Evolutionary conservation across 2,113 vertebrate species (phyloP).

Genomic region (Chamaea fasciata): DNA sequence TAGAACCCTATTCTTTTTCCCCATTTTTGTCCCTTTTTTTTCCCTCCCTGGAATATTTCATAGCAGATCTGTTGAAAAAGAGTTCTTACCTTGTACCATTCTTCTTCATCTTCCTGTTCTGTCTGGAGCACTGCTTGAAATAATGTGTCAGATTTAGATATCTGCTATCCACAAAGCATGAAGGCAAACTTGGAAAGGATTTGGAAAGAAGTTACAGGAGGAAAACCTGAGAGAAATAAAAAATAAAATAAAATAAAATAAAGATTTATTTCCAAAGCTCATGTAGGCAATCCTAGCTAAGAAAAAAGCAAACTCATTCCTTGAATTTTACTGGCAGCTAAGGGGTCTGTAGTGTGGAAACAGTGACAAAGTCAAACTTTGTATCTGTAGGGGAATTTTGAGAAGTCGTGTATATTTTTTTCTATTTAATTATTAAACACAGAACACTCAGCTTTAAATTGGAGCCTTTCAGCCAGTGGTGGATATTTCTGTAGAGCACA

Average conservation of each 20-base stretch:
- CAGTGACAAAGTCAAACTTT: background rate
- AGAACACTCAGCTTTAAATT: background rate
- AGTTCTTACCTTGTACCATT: background rate
- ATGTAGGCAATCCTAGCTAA: accelerated
- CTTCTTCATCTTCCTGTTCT: background rate
- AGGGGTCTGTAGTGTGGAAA: background rate
- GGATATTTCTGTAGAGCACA: background rate
- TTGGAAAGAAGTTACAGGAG: background rate
- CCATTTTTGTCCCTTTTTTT: background rate
- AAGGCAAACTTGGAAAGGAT: background rate
- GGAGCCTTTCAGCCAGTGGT: background rate
- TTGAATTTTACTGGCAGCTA: background rate
- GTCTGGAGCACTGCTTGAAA: background rate
- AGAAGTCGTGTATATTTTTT: background rate
- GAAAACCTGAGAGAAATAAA: background rate
- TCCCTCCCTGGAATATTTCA: background rate
- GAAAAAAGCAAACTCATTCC: background rate
- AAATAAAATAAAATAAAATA: background rate
- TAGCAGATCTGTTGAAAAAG: background rate
- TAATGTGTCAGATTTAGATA: background rate
- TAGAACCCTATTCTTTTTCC: background rate
- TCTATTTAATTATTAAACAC: background rate
- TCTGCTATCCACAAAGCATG: background rate
- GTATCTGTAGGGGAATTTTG: background rate
- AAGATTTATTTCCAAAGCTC: background rate